Percentiles rank a stretch among this genome's conserved stretches.
phyloP scores from a whole-genome alignment of 2,113 vertebrate genomes.

The Synodontis membranacea region DNA sequence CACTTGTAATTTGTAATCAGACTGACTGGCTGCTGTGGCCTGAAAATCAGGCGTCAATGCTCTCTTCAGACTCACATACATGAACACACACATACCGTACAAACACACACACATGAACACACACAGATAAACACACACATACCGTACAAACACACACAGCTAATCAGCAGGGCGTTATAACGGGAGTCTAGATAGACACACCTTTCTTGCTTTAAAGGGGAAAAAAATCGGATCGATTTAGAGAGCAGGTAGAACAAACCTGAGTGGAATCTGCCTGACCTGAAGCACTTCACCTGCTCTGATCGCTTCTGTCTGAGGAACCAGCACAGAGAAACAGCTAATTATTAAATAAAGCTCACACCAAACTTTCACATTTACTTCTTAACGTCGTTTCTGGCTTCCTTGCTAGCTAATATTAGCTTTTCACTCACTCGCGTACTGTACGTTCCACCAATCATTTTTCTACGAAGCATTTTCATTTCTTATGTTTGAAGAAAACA shows the following conservation, averaged over 20 bases:
- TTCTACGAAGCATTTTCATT: too few relatives aligned
- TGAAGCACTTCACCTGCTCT: background rate
- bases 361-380: background rate
- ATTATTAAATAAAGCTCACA: background rate
- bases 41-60: constrained; percentile 5
- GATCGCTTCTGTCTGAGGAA: background rate
- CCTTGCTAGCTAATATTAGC: background rate
- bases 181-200: background rate
- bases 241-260: background rate
- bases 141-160: background rate
- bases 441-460: background rate
- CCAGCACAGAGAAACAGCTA: background rate
- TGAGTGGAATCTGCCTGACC: background rate
- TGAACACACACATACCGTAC: background rate
- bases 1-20: constrained; percentile 24
- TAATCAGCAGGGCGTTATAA: constrained; percentile 4
- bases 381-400: background rate
- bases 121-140: constrained; percentile 14
- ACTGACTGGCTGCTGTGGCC: constrained; percentile 13
- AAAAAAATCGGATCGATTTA: background rate
- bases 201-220: background rate
- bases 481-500: too few relatives aligned
- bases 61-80: background rate
- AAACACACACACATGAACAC: background rate
- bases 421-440: background rate